Evolutionary conservation across 1,140 invertebrate species (phyloP).

Genomic region (Pogonomyrmex barbatus): DNA sequence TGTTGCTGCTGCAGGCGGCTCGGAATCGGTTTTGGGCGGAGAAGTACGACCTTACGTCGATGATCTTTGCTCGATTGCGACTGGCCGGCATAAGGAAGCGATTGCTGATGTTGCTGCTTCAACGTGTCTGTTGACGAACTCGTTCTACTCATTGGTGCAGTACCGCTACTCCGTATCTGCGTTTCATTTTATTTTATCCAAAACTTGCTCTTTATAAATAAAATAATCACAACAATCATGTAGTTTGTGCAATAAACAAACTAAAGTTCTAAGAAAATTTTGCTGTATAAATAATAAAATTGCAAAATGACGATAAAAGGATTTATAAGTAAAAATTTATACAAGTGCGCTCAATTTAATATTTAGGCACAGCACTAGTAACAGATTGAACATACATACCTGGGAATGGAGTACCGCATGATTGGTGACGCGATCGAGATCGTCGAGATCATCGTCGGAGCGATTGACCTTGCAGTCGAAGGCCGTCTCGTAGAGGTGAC

Average conservation of each 20-base stretch:
- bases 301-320: neutral
- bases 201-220: slow-evolving; percentile 11
- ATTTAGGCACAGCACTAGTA: neutral
- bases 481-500: slow-evolving; percentile 94
- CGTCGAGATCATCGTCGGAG: slow-evolving; percentile 93
- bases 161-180: slow-evolving; percentile 77
- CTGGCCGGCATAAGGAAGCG: slow-evolving; percentile 69
- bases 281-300: neutral
- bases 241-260: neutral
- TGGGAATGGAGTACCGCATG: slow-evolving; percentile 90
- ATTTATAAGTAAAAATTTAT: neutral
- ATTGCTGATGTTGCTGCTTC: slow-evolving; percentile 75
- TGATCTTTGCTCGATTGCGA: slow-evolving; percentile 79
- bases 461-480: slow-evolving; percentile 94
- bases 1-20: slow-evolving; percentile 87
- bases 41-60: slow-evolving; percentile 81
- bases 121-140: slow-evolving; percentile 82
- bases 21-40: slow-evolving; percentile 87
- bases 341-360: neutral
- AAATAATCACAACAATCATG: neutral
- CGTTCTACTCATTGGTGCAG: slow-evolving; percentile 77
- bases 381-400: slow-evolving; percentile 73
- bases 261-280: neutral
- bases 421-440: slow-evolving; percentile 92
- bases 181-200: slow-evolving; percentile 3